Conservation (phyloP, 2,797 vertebrate species). For the Darevskia mixta region DNA sequence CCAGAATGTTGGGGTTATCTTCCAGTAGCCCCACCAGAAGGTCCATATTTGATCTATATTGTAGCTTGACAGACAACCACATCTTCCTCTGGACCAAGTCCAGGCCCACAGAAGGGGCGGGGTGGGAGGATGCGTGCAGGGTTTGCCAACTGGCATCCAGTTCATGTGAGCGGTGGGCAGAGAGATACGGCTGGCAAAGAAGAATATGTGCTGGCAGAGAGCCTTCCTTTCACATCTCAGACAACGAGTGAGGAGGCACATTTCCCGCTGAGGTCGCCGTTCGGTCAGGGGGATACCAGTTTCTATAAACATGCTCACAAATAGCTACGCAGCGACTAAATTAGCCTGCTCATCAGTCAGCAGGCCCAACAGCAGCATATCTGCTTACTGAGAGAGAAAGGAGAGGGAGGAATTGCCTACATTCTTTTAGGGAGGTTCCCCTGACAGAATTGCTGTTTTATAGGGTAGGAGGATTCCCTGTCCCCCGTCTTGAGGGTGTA, state of each 20-base stretch:
- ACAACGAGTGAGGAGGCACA: background rate
- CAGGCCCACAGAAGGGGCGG: background rate
- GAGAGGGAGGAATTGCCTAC: background rate
- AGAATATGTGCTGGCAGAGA: slow-evolving; percentile 7
- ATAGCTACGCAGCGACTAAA: slow-evolving; percentile 15
- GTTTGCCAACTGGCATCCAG: background rate
- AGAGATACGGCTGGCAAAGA: background rate
- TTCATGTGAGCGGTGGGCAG: slow-evolving; percentile 12
- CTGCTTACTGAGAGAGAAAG: background rate
- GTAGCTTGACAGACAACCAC: background rate
- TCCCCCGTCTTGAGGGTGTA: too few species aligned
- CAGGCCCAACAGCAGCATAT: background rate
- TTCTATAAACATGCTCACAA: slow-evolving; percentile 16
- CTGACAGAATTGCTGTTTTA: too few species aligned
- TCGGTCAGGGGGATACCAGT: slow-evolving; percentile 1
- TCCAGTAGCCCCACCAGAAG: background rate
- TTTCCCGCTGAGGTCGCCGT: slow-evolving; percentile 20
- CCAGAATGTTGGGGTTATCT: background rate
- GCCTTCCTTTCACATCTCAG: slow-evolving; percentile 3
- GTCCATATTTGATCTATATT: background rate
- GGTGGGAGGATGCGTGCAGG: background rate
- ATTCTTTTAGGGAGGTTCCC: background rate
- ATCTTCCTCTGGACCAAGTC: background rate
- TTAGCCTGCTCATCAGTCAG: background rate
- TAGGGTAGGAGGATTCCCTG: too few species aligned